Evolutionary conservation across 2,888 invertebrate species (phyloP).

Genomic region (Stenotaenia linearis): DNA sequence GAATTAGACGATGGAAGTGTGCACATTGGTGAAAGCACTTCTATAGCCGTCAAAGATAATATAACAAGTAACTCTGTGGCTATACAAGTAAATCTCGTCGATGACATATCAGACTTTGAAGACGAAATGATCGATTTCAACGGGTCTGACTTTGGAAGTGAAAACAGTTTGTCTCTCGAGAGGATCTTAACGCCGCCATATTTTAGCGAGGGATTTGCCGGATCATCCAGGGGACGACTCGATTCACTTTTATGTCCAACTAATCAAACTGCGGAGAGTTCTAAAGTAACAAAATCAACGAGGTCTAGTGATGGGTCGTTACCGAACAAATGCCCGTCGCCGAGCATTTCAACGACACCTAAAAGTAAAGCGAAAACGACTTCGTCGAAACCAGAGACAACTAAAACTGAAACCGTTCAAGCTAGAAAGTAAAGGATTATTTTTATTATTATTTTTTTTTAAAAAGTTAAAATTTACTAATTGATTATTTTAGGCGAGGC

Average conservation of each 20-base stretch:
- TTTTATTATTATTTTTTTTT: background rate
- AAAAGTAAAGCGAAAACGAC: background rate
- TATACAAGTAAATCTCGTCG: conserved; percentile 34
- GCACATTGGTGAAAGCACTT: conserved; percentile 32
- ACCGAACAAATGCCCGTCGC: background rate
- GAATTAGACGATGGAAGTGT: conserved; percentile 28
- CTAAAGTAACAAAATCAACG: background rate
- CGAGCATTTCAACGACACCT: background rate
- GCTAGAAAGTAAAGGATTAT: background rate
- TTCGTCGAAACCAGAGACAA: background rate
- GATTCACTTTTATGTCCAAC: background rate
- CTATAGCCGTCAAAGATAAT: conserved; percentile 35
- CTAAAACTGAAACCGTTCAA: background rate
- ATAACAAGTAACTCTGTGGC: conserved; percentile 36
- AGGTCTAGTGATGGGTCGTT: background rate
- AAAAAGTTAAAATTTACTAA: background rate
- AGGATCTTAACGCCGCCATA: conserved; percentile 23
- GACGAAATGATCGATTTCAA: conserved; percentile 31
- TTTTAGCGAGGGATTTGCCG: conserved; percentile 4
- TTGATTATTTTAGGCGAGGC: conserved; percentile 24
- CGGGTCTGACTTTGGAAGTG: conserved; percentile 27
- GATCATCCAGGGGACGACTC: conserved; percentile 18
- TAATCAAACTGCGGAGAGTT: background rate
- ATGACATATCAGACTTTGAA: conserved; percentile 35
- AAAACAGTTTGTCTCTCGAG: conserved; percentile 26